Percentiles rank a stretch among this genome's conserved stretches.
Conservation (phyloP, 2,113 vertebrate species). For the Nothocercus nigrocapillus region DNA sequence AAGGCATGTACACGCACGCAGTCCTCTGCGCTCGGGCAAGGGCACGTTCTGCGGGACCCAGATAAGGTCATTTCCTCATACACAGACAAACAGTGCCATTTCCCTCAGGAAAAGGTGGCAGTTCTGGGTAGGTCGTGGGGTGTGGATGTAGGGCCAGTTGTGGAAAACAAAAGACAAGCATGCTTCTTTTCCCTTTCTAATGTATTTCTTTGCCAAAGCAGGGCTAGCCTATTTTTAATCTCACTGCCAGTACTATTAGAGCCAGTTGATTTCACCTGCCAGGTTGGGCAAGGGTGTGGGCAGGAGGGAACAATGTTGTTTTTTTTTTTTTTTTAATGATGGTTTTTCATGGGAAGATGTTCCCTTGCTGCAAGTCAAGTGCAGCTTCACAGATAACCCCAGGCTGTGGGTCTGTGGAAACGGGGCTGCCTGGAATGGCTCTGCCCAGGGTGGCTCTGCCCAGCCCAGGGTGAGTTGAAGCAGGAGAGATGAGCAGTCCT, state of each 20-base stretch:
- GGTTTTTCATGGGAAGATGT: constrained; percentile 27
- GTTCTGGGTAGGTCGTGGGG: background rate
- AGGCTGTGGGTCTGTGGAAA: background rate
- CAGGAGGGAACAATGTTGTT: background rate
- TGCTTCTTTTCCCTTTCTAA: constrained; percentile 8
- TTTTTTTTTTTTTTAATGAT: background rate
- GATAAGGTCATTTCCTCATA: background rate
- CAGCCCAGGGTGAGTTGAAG: background rate
- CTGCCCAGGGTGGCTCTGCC: background rate
- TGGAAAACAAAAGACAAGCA: background rate
- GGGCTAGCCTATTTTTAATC: constrained; percentile 14
- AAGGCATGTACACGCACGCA: background rate
- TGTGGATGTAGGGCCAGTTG: background rate
- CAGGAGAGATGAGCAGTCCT: background rate
- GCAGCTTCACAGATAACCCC: background rate
- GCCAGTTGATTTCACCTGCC: constrained; percentile 2
- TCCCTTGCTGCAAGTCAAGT: background rate
- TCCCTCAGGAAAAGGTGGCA: background rate
- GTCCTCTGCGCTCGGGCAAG: background rate
- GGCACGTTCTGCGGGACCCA: background rate
- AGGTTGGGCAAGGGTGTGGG: constrained; percentile 29
- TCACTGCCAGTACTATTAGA: background rate
- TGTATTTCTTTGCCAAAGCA: constrained; percentile 33
- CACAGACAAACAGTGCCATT: background rate
- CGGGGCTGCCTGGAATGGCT: background rate